These are phyloP conservation scores for Luperina testacea DNA, from an alignment of 2,888 invertebrate species.

Conservation along the genomic window DNA sequence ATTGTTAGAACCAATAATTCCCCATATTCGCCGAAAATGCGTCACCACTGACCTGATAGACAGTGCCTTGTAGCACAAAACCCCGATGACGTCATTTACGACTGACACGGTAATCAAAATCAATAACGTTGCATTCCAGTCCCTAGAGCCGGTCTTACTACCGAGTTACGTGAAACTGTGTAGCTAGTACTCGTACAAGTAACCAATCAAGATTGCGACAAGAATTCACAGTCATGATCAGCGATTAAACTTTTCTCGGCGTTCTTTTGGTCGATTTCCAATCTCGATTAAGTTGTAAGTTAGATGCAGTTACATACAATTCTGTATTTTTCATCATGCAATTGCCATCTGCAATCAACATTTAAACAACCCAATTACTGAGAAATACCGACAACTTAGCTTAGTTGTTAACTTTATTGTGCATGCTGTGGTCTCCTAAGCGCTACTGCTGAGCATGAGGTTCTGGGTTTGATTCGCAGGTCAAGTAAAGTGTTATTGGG, in stretches of 20 bases:
- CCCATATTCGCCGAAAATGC: slow-evolving; percentile 26
- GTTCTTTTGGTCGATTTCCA: neutral
- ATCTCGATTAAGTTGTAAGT: neutral
- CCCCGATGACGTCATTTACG: slow-evolving; percentile 48
- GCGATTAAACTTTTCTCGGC: neutral
- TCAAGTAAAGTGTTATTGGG: no score
- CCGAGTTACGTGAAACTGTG: slow-evolving; percentile 5
- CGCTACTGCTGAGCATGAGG: neutral
- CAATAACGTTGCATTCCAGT: slow-evolving; percentile 58
- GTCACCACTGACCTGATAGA: slow-evolving; percentile 14
- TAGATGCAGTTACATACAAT: neutral
- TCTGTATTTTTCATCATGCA: neutral
- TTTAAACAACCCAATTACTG: neutral
- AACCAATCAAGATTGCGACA: slow-evolving; percentile 24
- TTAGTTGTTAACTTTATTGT: neutral
- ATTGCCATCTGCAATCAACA: neutral
- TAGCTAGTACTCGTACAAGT: neutral
- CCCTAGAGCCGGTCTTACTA: slow-evolving; percentile 20
- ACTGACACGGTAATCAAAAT: slow-evolving; percentile 55
- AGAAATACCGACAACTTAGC: neutral
- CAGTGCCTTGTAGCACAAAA: slow-evolving; percentile 28
- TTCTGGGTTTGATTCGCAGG: neutral
- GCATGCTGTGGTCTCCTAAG: neutral
- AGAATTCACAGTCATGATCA: slow-evolving; percentile 24
- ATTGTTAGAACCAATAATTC: slow-evolving; percentile 6